Evolutionary conservation across 2,888 invertebrate genomes (phyloP), one percentile per base, ranked within the genome.

Genomic region (Trichacis sp.): DNA sequence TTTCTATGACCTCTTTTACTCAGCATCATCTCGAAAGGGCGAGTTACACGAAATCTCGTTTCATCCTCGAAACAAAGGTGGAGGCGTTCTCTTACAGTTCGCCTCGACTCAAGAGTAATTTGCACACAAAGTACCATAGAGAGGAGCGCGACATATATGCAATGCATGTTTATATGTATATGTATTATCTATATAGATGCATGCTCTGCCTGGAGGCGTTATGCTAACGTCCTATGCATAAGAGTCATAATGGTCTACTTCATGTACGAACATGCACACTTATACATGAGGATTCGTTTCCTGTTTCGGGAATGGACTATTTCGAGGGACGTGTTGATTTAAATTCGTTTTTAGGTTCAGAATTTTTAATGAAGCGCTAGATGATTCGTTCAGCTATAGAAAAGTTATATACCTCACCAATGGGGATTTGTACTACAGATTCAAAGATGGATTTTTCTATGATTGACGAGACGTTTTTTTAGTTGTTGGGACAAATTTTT

Each of bases 61-160:
- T 75, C 74, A 69, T 76, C 77, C 72, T 74, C 62, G 71, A 61
- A 71, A 72, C 68, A 65, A 65, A 71, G 68, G 66, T 64, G 63
- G 67, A 64, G 71, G 63, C 59, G 62, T 69, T 71, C 73, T 64
- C 66, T 70, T 73, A 72, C 69, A 68, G 72, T 70, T 69, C 64
- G 72, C 66, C 74, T 80, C 77, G 74, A 78, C 73, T 74, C 74
- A 72, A 68, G 77, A 75, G 79, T 79, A 81, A 82, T 82, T 82
- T 82, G 82, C 82, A 82, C 82, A 82, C 82, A 82, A 82, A 82
- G 80, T 82, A 76, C 78, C 72, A 71, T 59, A 72, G 70, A 72
- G 74, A 68, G 75, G 73, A 68, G 71, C 70, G 67, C 62, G 71
- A 53, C 48, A 46, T 56, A 47, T 58, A 65, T 58, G 59, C 58